Base-by-base conservation (phyloP, 2,797 vertebrate species). In the Periophthalmus magnuspinnatus region DNA sequence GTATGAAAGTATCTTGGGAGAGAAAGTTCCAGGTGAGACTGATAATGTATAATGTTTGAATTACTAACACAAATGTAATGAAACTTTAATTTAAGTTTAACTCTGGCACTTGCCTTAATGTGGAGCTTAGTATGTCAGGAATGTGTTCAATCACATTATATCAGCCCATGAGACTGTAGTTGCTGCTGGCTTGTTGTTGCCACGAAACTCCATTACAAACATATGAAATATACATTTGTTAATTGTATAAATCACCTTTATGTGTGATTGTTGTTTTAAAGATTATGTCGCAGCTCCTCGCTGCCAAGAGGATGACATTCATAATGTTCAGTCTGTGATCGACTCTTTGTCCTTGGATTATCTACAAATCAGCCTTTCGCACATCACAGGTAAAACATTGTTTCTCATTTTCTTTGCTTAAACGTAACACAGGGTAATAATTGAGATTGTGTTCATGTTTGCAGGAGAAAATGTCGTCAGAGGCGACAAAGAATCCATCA, bases 341-440 rank as follows among this genome's bases (percentile, higher is more conserved):
- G 97, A 99, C 89, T 99, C 97, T 2, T 84, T 99, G 76, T 97
- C 97, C 33, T 70, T 99, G 91, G 97, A 99, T 91, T 99, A 97
- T 81, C 93, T 99, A 79, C 97, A 99, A 86, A 95, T 99, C 91
- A 99, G 97, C 86, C 93, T 99, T 81, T 99, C 97, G 0, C 97
- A 99, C 81, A 99, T 99, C 81, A 97, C 96, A 82, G 97, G 97
- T 98, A 81, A 11, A 50, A 63, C 88, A 63, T 22, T 22, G 17
- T 34, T 33, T 33, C 28, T 52, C 5, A 14, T n/a, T 13, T 21
- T 36, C 5, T 55, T 66, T 33, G 0, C 17, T 33, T 6, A 32
- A 17, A 9, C 10, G 34, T 28, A n/a, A 28, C 63, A 13, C 16
- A 55, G 1, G 13, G 56, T 3, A 52, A 1, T 60, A 61, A 72